Conservation (phyloP, 2,113 vertebrate genomes). For the Gadus macrocephalus region DNA sequence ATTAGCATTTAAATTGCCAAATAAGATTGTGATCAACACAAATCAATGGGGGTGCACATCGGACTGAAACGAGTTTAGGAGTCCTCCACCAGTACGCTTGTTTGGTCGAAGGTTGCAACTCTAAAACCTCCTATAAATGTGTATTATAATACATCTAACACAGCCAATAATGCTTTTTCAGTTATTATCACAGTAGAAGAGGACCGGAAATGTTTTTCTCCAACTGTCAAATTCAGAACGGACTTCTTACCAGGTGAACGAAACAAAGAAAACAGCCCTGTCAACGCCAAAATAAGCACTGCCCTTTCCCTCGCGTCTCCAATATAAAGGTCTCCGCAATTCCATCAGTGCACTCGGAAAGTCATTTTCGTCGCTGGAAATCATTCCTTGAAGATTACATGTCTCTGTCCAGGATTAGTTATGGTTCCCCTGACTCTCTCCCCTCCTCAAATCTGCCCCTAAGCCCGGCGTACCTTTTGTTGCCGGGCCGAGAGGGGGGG, state of each 20-base stretch:
- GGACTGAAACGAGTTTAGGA: conserved; percentile 6
- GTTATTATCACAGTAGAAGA: conserved; percentile 1
- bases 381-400: conserved; percentile 64
- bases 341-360: conserved; percentile 49
- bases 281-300: background rate
- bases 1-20: conserved; percentile 79
- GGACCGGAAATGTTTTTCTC: conserved; percentile 21
- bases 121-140: no score
- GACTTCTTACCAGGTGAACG: background rate
- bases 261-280: conserved; percentile 12
- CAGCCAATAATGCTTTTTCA: conserved; percentile 27
- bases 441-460: conserved; percentile 63
- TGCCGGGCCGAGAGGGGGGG: conserved; percentile 50
- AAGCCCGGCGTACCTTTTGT: conserved; percentile 72
- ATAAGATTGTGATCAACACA: conserved; percentile 74
- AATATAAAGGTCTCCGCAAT: conserved; percentile 27
- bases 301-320: conserved; percentile 9
- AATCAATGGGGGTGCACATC: conserved; percentile 65
- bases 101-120: background rate
- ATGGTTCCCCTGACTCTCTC: conserved; percentile 61
- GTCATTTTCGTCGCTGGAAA: conserved; percentile 59
- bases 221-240: conserved; percentile 1
- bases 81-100: background rate
- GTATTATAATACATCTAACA: background rate
- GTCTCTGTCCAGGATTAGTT: conserved; percentile 72